Evolutionary conservation across 2,888 invertebrate species (phyloP).

Genomic region (Tenthredo livida): DNA sequence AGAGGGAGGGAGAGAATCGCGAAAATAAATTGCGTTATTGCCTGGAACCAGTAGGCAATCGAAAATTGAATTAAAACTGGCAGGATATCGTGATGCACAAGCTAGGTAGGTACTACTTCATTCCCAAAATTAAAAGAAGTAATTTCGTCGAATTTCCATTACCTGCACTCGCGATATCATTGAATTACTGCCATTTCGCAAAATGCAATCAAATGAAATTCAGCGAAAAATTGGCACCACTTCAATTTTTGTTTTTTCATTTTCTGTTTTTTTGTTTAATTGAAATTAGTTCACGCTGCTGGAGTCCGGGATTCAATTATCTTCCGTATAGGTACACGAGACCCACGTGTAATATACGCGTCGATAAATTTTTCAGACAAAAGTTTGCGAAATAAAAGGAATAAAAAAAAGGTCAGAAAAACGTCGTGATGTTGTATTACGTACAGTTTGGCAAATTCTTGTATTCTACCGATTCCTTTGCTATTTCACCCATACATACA

Average conservation of each 20-base stretch:
- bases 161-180: background rate
- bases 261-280: background rate
- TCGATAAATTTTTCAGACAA: background rate
- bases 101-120: background rate
- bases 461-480: background rate
- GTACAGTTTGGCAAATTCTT: background rate
- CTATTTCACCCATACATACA: background rate
- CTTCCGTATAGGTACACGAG: background rate
- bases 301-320: background rate
- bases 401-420: background rate
- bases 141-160: conserved; percentile 1
- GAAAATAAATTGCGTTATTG: conserved; percentile 14
- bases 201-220: background rate
- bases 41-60: conserved; percentile 9
- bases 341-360: background rate
- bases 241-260: background rate
- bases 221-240: background rate
- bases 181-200: background rate
- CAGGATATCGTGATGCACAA: background rate
- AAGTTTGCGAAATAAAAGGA: background rate
- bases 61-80: conserved; percentile 21
- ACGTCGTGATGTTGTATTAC: no score
- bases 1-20: background rate
- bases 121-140: conserved; percentile 23
- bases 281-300: background rate